These are phyloP conservation scores for Gymnodraco acuticeps DNA, from an alignment of 2,797 vertebrate species.

Conservation along the genomic window DNA sequence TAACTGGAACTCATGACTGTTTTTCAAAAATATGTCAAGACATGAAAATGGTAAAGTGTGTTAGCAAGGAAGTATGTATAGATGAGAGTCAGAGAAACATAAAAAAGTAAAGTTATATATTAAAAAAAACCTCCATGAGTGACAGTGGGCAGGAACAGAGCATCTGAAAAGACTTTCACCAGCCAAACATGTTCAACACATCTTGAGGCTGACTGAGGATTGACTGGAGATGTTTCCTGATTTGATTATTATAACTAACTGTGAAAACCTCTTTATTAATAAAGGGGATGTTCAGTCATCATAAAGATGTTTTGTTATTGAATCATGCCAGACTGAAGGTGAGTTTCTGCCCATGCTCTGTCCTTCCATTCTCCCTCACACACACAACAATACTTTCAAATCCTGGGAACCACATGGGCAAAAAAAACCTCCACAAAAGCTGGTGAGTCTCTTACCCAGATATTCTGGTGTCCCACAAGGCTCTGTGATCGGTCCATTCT, in stretches of 20 bases:
- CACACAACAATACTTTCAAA: conserved; percentile 87
- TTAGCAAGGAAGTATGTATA: background rate
- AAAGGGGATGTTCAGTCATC: conserved; percentile 25
- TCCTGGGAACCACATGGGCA: conserved; percentile 86
- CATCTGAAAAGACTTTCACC: conserved; percentile 73
- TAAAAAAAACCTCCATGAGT: conserved; percentile 58
- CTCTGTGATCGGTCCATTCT: conserved; percentile 91
- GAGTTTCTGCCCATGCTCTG: conserved; percentile 76
- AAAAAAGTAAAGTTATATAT: background rate
- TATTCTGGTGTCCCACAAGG: conserved; percentile 92
- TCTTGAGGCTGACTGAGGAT: conserved; percentile 51
- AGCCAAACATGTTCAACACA: conserved; percentile 72
- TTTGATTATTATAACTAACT: background rate
- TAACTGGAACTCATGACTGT: conserved; percentile 24
- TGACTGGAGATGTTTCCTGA: conserved; percentile 12
- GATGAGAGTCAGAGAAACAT: background rate
- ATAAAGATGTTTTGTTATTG: conserved; percentile 54
- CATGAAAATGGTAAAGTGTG: conserved; percentile 30
- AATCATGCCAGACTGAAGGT: conserved; percentile 68
- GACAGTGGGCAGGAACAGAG: conserved; percentile 81
- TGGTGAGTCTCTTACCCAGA: conserved; percentile 77
- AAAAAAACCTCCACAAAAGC: conserved; percentile 7
- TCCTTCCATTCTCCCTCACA: conserved; percentile 77
- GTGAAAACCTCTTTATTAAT: conserved; percentile 23
- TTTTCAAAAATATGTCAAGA: conserved; percentile 22